Percentiles rank a stretch among this genome's conserved stretches.
Conservation (phyloP, 2,888 invertebrate species). For the Andricus quercusramuli region DNA sequence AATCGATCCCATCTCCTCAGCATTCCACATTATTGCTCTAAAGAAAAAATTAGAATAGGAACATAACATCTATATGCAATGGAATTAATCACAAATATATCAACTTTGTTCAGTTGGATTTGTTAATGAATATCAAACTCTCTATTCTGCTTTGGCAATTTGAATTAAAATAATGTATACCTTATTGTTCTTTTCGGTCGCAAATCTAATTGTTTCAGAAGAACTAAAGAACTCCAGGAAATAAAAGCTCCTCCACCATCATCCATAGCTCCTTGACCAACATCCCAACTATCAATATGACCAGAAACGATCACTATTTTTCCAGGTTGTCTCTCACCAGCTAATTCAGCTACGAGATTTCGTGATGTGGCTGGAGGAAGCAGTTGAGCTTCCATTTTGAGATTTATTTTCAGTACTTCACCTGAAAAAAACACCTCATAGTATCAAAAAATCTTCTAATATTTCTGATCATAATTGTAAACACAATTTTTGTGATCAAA, state of each 20-base stretch:
- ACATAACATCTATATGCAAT: not conserved
- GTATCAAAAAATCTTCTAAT: not conserved
- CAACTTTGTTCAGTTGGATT: too few species aligned
- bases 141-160: too few species aligned
- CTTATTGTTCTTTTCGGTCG: slow-evolving; percentile 86
- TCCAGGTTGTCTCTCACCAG: slow-evolving; percentile 79
- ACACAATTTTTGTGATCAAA: too few species aligned
- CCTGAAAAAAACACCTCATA: slow-evolving; percentile 67
- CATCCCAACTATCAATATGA: slow-evolving; percentile 93
- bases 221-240: slow-evolving; percentile 86
- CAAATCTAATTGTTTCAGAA: slow-evolving; percentile 84
- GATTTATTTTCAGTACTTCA: slow-evolving; percentile 79
- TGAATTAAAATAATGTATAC: slow-evolving; percentile 63
- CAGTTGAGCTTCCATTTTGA: slow-evolving; percentile 84
- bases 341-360: slow-evolving; percentile 87
- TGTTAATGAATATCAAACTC: too few species aligned
- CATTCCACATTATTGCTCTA: slow-evolving; percentile 89
- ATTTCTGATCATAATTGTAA: not conserved
- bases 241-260: slow-evolving; percentile 91
- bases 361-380: slow-evolving; percentile 83
- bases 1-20: slow-evolving; percentile 86
- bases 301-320: slow-evolving; percentile 88
- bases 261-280: slow-evolving; percentile 93
- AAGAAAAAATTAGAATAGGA: not conserved
- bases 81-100: too few species aligned